Conservation (phyloP, 1,140 invertebrate species). For the Zaprionus tsacasi region DNA sequence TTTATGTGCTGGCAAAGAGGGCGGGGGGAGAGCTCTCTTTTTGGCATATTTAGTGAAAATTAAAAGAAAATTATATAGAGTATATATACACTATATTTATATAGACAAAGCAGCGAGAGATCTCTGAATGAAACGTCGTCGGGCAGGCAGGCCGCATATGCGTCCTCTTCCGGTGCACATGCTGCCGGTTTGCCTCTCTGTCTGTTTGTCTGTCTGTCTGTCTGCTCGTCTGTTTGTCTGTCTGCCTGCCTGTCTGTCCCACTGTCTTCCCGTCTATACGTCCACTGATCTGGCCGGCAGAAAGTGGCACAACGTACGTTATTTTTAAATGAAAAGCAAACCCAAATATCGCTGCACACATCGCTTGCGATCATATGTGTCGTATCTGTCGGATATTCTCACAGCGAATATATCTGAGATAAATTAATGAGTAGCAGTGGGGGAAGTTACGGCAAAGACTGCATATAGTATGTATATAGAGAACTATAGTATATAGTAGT, state of each 20-base stretch:
- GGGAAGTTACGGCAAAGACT: not conserved
- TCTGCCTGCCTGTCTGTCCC: not conserved
- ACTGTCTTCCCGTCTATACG: not conserved
- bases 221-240: not conserved
- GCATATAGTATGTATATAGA: not conserved
- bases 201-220: slow-evolving; percentile 3
- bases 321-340: slow-evolving; percentile 72
- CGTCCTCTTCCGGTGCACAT: slow-evolving; percentile 56
- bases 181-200: not conserved
- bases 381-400: slow-evolving; percentile 41
- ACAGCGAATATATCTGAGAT: slow-evolving; percentile 2
- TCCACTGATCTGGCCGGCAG: slow-evolving; percentile 47
- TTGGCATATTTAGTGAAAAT: slow-evolving; percentile 75
- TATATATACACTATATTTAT: slow-evolving; percentile 9
- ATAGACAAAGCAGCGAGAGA: not conserved
- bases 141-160: slow-evolving; percentile 55
- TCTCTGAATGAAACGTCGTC: slow-evolving; percentile 7
- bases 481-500: not conserved
- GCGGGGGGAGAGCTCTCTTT: slow-evolving; percentile 26
- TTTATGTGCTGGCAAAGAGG: slow-evolving; percentile 61
- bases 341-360: slow-evolving; percentile 32
- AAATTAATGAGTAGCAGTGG: not conserved
- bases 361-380: slow-evolving; percentile 42
- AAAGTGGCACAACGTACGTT: slow-evolving; percentile 75
- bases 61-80: slow-evolving; percentile 33